Evolutionary conservation across 2,888 invertebrate genomes (phyloP), one percentile per base, ranked within the genome.

Genomic region (Meghimatium bilineatum): DNA sequence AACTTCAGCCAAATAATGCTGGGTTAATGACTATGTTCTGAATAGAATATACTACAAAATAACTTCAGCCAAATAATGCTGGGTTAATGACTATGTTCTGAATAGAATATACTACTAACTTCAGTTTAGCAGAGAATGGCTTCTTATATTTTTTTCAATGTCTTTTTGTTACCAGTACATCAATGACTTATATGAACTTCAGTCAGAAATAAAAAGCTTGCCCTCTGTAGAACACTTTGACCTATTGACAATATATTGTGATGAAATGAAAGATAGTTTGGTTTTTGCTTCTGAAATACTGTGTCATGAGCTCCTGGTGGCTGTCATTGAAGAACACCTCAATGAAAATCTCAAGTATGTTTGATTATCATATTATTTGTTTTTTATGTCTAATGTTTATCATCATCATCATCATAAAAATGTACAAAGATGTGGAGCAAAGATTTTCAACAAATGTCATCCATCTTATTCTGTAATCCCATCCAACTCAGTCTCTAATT

Each of bases 251-350:
- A 89, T 93, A 74, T 92, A 93, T 85, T 93, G 93, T 88, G 93
- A 93, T 83, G 93, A 93, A 79, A 87, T 94, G 80, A 94, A 94
- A 88, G 86, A 90, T 36, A 93, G 93, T 20, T 88, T 94, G 77
- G 90, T 92, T 29, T 91, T 93, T 63, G 91, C 91, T 26, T 90
- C 92, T 5, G 88, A 91, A 44, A 89, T 88, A n/a, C 91, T 91
- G 79, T 92, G 92, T 38, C 89, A 92, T 86, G 90, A 88, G 69
- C 89, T 94, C 20, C 90, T 94, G 36, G 87, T 91, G 26, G 89
- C 89, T 69, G 92, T 94, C 76, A 92, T 93, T 49, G 88, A 90
- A 83, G 92, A 93, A 76, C 93, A 93, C 87, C 88, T 93, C 60
- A 88, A 84, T 26, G 93, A 93, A 82, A 93, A 93, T 85, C 85